Evolutionary conservation across 2,113 vertebrate genomes (phyloP).

Genomic region (Ceratotherium simum): DNA sequence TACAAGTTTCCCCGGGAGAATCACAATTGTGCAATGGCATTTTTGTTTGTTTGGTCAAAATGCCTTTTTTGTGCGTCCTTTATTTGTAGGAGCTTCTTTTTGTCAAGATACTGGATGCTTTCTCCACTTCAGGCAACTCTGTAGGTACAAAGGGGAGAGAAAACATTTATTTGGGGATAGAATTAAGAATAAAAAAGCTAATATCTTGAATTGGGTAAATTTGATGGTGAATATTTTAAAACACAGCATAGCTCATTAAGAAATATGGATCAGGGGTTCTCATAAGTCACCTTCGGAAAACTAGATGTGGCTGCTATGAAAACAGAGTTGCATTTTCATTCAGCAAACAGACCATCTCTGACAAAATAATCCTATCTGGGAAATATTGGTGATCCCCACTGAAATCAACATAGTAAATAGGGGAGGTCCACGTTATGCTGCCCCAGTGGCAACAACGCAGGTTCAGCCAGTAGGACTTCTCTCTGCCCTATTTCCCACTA

Average conservation of each 20-base stretch:
- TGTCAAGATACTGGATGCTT: slow-evolving; percentile 1
- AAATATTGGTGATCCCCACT: background rate
- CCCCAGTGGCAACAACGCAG: background rate
- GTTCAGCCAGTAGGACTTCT: background rate
- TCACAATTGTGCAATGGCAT: background rate
- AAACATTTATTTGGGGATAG: background rate
- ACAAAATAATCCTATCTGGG: background rate
- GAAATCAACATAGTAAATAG: background rate
- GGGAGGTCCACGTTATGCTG: background rate
- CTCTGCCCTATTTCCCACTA: background rate
- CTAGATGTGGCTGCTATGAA: background rate
- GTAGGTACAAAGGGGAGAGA: background rate
- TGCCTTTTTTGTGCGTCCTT: slow-evolving; percentile 1
- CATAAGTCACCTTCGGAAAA: slow-evolving; percentile 28
- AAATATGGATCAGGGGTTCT: slow-evolving; percentile 13
- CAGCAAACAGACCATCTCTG: background rate
- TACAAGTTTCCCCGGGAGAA: slow-evolving; percentile 64
- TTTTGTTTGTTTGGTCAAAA: slow-evolving; percentile 53
- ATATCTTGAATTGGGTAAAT: slow-evolving; percentile 1
- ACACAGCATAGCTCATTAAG: background rate
- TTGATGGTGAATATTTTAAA: slow-evolving; percentile 44
- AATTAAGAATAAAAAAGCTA: slow-evolving; percentile 42
- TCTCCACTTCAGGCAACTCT: slow-evolving; percentile 30
- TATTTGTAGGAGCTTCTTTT: slow-evolving; percentile 62
- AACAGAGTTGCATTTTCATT: slow-evolving; percentile 27